These are phyloP conservation scores for Schrankia costaestrigalis DNA, from an alignment of 2,888 invertebrate species.

Conservation along the genomic window DNA sequence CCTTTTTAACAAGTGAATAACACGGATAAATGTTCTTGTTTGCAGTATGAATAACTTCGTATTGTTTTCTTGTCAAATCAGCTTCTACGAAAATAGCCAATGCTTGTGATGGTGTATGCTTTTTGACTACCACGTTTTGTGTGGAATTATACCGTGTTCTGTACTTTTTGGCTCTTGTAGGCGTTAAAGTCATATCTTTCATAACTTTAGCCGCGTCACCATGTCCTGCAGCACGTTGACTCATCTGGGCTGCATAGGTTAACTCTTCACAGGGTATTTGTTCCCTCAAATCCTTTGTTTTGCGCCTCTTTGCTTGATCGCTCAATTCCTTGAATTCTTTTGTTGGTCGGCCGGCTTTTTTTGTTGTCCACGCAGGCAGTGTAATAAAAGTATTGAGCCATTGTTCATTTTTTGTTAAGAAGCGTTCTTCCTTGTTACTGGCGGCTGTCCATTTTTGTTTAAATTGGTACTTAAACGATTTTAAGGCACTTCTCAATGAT, in stretches of 20 bases:
- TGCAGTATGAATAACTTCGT: not conserved
- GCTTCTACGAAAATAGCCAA: slow-evolving; percentile 7
- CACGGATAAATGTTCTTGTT: slow-evolving; percentile 1
- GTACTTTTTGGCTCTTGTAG: slow-evolving; percentile 7
- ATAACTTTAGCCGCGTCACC: slow-evolving; percentile 5
- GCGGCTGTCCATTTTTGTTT: not conserved
- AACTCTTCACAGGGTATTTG: slow-evolving; percentile 6
- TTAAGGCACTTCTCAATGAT: too few relatives aligned
- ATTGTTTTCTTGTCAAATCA: slow-evolving; percentile 3
- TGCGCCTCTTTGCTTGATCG: not conserved
- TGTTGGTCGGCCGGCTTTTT: not conserved
- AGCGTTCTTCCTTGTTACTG: not conserved
- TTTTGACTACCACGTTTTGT: slow-evolving; percentile 1
- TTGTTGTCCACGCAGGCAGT: not conserved
- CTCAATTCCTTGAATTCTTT: not conserved
- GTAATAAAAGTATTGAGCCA: not conserved
- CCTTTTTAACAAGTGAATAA: slow-evolving; percentile 2
- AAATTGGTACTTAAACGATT: too few relatives aligned
- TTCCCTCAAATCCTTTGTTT: not conserved
- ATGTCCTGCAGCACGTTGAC: slow-evolving; percentile 1
- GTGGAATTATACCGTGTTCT: too few relatives aligned
- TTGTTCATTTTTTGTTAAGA: not conserved
- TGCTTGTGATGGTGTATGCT: slow-evolving; percentile 3
- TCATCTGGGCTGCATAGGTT: slow-evolving; percentile 2
- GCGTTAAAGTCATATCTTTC: slow-evolving; percentile 5